phyloP scores from a whole-genome alignment of 2,888 invertebrate species.

The Empis livida region DNA sequence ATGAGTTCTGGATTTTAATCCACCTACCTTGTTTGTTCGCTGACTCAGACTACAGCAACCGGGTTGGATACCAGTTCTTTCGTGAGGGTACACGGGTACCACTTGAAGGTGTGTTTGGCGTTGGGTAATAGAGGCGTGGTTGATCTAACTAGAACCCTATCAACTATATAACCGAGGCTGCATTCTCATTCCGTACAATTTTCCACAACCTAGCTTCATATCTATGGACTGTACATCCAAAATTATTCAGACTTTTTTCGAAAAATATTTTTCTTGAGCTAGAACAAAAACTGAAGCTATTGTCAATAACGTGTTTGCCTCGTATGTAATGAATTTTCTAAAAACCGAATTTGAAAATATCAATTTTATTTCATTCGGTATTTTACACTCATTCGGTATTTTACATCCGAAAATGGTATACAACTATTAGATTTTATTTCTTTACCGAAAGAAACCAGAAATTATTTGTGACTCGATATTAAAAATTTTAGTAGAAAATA shows the following conservation, averaged over 20 bases:
- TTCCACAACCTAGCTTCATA: conserved; percentile 4
- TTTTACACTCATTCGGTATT: background rate
- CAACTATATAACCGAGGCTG: background rate
- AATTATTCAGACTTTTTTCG: conserved; percentile 3
- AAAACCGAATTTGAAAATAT: background rate
- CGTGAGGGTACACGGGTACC: too few relatives aligned
- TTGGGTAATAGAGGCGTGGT: too few relatives aligned
- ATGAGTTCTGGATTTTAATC: too few relatives aligned
- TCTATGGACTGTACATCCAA: conserved; percentile 5
- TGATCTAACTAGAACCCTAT: too few relatives aligned
- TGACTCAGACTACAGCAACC: too few relatives aligned
- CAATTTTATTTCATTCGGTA: background rate
- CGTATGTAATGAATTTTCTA: background rate
- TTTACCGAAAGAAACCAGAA: too few relatives aligned
- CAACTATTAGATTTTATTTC: too few relatives aligned
- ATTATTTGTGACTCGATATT: too few relatives aligned
- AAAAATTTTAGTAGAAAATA: too few relatives aligned
- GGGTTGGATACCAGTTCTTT: too few relatives aligned
- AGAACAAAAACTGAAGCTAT: conserved; percentile 2
- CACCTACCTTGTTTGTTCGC: too few relatives aligned
- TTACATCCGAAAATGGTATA: background rate
- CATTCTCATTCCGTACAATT: conserved; percentile 4
- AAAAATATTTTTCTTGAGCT: conserved; percentile 3
- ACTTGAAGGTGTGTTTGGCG: background rate
- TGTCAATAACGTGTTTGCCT: background rate